phyloP scores from a whole-genome alignment of 2,888 invertebrate species.

The Sarcophaga carnaria region DNA sequence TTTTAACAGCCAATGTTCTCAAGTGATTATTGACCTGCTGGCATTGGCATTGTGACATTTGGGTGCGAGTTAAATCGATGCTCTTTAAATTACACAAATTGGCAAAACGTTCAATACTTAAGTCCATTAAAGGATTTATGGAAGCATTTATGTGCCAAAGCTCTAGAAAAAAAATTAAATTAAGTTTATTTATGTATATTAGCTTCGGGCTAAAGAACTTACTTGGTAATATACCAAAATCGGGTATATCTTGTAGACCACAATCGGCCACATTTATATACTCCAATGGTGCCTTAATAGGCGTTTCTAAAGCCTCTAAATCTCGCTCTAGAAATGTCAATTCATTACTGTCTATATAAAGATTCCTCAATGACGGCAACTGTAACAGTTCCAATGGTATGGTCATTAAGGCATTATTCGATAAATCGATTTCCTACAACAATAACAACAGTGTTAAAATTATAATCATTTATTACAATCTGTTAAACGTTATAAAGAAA shows the following conservation, averaged over 20 bases:
- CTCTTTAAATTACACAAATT: conserved; percentile 85
- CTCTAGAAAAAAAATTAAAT: conserved; percentile 74
- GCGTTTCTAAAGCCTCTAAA: conserved; percentile 80
- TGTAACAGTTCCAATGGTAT: conserved; percentile 82
- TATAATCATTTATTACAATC: not conserved
- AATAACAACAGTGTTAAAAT: not conserved
- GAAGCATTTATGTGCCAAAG: conserved; percentile 86
- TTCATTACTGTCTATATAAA: conserved; percentile 83
- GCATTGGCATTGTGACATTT: conserved; percentile 77
- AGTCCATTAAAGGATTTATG: conserved; percentile 82
- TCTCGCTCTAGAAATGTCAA: conserved; percentile 76
- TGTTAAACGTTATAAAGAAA: not conserved
- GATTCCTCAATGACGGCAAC: conserved; percentile 84
- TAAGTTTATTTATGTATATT: no score
- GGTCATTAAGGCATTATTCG: conserved; percentile 80
- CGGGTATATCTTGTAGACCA: conserved; percentile 84
- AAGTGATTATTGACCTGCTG: conserved; percentile 79
- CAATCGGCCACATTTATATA: conserved; percentile 85
- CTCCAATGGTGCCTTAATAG: conserved; percentile 84
- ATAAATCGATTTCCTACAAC: conserved; percentile 80
- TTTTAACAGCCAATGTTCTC: conserved; percentile 74
- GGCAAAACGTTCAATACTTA: conserved; percentile 83
- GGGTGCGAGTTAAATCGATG: conserved; percentile 83
- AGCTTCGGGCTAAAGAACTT: conserved; percentile 63
- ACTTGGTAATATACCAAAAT: conserved; percentile 84